phyloP scores from a whole-genome alignment of 2,888 invertebrate genomes.

The Philereme transversata region DNA sequence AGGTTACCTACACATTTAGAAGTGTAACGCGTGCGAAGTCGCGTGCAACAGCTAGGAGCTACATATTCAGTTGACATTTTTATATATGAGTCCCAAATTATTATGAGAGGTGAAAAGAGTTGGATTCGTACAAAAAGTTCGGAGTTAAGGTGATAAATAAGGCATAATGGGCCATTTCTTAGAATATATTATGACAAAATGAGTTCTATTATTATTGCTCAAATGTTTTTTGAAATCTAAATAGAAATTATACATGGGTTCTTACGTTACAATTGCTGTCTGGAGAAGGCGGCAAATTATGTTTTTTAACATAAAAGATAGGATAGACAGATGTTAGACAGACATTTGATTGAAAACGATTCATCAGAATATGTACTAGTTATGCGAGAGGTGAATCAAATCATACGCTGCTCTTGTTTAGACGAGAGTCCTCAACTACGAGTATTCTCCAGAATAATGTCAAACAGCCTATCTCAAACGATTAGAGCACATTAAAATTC shows the following conservation, averaged over 20 bases:
- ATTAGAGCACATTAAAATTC: slow-evolving; percentile 24
- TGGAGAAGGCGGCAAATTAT: no score
- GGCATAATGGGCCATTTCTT: slow-evolving; percentile 68
- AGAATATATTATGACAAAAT: slow-evolving; percentile 66
- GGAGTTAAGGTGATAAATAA: slow-evolving; percentile 66
- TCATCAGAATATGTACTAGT: no score
- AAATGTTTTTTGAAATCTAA: slow-evolving; percentile 30
- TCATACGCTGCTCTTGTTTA: not conserved
- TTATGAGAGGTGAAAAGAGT: slow-evolving; percentile 58
- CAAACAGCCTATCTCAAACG: slow-evolving; percentile 7
- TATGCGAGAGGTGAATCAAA: not conserved
- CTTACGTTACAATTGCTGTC: not conserved
- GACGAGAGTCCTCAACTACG: not conserved
- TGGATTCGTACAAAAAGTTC: slow-evolving; percentile 53
- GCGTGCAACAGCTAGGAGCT: no score
- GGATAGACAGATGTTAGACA: no score
- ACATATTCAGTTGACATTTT: slow-evolving; percentile 49
- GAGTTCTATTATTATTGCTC: slow-evolving; percentile 52
- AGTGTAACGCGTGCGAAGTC: no score
- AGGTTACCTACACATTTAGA: no score
- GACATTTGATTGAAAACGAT: no score
- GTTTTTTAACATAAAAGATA: no score
- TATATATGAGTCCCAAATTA: slow-evolving; percentile 46
- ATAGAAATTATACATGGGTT: slow-evolving; percentile 11
- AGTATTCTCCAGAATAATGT: slow-evolving; percentile 3